Conservation (phyloP, 2,888 invertebrate genomes). For the Drosophila colorata region DNA sequence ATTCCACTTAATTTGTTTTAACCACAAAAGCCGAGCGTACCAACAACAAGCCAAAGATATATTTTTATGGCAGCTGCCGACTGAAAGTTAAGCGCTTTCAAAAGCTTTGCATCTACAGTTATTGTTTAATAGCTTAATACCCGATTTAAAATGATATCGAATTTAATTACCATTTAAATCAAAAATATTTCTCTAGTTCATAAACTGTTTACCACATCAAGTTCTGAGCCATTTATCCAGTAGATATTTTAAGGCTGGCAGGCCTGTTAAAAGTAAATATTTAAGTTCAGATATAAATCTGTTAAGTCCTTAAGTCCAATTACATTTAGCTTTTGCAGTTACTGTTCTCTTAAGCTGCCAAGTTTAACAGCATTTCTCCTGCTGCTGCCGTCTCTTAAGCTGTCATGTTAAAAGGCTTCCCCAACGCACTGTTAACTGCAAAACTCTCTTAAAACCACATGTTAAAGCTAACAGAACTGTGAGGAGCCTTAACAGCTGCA, state of each 20-base stretch:
- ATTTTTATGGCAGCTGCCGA: constrained; percentile 22
- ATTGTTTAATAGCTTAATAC: constrained; percentile 1
- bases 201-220: too few species aligned
- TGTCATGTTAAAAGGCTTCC: constrained; percentile 14
- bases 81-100: constrained; percentile 1
- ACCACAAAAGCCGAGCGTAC: constrained; percentile 55
- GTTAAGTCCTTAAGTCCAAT: background rate
- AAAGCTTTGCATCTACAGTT: background rate
- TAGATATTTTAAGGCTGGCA: too few species aligned
- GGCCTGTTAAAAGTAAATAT: background rate
- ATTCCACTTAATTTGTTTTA: constrained; percentile 76
- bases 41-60: constrained; percentile 30
- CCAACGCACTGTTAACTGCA: constrained; percentile 7
- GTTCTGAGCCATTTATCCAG: too few species aligned
- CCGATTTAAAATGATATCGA: background rate
- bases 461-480: constrained; percentile 15
- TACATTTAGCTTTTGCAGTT: background rate
- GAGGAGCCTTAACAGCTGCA: background rate
- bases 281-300: background rate
- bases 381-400: background rate
- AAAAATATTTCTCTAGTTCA: background rate
- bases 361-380: background rate
- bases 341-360: constrained; percentile 20
- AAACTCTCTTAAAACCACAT: background rate
- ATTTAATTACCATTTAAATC: too few species aligned